Conservation (phyloP, 2,113 vertebrate genomes). For the Austrofundulus limnaeus region DNA sequence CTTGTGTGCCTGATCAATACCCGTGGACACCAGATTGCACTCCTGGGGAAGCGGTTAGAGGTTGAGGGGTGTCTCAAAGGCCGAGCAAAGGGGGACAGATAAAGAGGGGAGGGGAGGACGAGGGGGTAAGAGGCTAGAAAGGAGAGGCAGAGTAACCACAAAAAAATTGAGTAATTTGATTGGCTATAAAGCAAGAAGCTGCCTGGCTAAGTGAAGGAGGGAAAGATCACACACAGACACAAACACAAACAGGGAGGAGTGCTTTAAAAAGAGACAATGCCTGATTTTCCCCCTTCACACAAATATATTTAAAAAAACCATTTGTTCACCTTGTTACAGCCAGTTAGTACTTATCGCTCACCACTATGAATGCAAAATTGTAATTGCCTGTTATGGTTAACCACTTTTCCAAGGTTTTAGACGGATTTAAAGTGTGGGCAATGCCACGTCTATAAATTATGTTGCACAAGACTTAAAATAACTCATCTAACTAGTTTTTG, state of each 20-base stretch:
- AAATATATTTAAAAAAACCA: too few relatives aligned
- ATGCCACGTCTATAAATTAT: not conserved
- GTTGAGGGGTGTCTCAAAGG: slow-evolving; percentile 62
- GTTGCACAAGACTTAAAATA: not conserved
- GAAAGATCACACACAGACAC: slow-evolving; percentile 33
- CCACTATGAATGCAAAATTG: too few relatives aligned
- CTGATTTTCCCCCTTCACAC: not conserved
- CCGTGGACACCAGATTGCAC: slow-evolving; percentile 76
- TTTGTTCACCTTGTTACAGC: too few relatives aligned
- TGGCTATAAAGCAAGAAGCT: slow-evolving; percentile 54
- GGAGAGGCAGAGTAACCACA: slow-evolving; percentile 45
- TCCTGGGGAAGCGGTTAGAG: slow-evolving; percentile 63
- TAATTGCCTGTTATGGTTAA: too few relatives aligned
- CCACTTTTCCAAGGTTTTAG: too few relatives aligned
- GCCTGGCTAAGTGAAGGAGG: slow-evolving; percentile 19
- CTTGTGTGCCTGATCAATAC: slow-evolving; percentile 75
- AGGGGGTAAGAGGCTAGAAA: slow-evolving; percentile 31
- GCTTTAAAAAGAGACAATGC: slow-evolving; percentile 3
- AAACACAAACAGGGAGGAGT: slow-evolving; percentile 14
- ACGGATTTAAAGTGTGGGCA: not conserved
- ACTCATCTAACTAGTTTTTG: not conserved
- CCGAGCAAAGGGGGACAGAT: slow-evolving; percentile 41
- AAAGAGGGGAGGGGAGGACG: slow-evolving; percentile 43
- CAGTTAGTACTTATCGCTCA: too few relatives aligned
- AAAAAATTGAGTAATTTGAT: slow-evolving; percentile 74